phyloP scores from a whole-genome alignment of 2,113 vertebrate species.

The Chloroceryle aenea region DNA sequence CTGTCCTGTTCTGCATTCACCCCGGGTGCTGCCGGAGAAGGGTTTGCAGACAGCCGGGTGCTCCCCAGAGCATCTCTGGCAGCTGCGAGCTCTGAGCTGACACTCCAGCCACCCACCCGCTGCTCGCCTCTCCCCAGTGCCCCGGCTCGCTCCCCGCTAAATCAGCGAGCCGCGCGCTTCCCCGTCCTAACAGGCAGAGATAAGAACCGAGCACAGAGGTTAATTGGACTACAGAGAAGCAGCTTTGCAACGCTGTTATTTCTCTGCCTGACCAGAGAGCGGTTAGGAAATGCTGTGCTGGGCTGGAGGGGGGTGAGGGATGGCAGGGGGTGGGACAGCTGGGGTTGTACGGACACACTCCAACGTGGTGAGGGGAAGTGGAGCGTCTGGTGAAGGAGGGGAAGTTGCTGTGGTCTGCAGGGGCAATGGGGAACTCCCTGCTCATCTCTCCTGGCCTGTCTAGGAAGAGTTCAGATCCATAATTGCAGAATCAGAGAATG shows the following conservation, averaged over 20 bases:
- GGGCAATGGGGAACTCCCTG: not conserved
- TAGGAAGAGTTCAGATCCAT: not conserved
- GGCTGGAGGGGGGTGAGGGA: not conserved
- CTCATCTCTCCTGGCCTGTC: not conserved
- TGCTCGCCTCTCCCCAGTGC: not conserved
- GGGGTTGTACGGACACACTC: not conserved
- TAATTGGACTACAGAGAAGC: not conserved
- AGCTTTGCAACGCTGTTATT: accelerated
- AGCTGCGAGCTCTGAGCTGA: not conserved
- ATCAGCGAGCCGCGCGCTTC: not conserved
- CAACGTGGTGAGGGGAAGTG: not conserved
- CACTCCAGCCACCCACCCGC: not conserved
- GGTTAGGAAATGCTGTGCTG: accelerated
- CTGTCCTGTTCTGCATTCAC: slow-evolving; percentile 6
- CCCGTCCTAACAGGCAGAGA: not conserved
- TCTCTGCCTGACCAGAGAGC: not conserved
- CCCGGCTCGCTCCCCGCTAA: not conserved
- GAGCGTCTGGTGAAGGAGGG: not conserved
- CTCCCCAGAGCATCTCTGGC: not conserved
- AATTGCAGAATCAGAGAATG: not conserved
- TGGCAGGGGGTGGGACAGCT: not conserved
- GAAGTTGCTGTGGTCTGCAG: not conserved
- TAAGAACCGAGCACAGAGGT: not conserved
- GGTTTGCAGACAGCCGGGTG: not conserved
- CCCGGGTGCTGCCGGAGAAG: not conserved